These are phyloP conservation scores for Nasonia vitripennis DNA, from an alignment of 1,140 invertebrate species.

Conservation along the genomic window DNA sequence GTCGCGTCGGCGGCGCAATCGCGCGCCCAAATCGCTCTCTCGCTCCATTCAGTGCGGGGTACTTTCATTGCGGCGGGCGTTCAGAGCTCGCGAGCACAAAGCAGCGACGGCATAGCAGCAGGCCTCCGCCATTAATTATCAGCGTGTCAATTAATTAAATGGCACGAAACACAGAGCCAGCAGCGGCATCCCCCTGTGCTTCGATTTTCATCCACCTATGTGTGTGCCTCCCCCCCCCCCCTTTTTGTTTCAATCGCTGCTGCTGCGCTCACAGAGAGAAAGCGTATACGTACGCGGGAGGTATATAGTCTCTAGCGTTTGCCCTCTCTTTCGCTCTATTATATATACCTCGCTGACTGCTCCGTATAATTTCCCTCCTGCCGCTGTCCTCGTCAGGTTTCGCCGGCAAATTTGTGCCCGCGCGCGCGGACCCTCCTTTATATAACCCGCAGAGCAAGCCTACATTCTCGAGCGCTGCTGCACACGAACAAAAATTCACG, in stretches of 20 bases:
- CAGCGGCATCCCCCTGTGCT: background rate
- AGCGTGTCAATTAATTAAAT: constrained; percentile 53
- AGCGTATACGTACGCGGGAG: background rate
- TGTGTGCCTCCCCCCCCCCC: background rate
- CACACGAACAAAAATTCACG: background rate
- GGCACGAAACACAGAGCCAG: constrained; percentile 16
- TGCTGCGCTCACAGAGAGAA: background rate
- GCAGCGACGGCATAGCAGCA: background rate
- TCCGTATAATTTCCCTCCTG: constrained; percentile 25
- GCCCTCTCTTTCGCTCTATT: background rate
- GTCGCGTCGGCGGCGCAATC: background rate
- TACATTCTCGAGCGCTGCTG: background rate
- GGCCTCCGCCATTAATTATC: constrained; percentile 47
- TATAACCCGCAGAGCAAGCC: background rate
- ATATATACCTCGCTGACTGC: constrained; percentile 7
- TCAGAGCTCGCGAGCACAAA: constrained; percentile 13
- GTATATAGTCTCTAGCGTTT: background rate
- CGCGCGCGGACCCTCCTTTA: background rate
- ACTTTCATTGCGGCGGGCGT: constrained; percentile 14
- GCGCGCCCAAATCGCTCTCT: constrained; percentile 16
- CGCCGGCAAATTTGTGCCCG: background rate
- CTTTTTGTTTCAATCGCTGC: constrained; percentile 36
- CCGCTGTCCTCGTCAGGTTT: constrained; percentile 23
- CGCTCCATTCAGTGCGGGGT: background rate
- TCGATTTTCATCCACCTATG: constrained; percentile 9